Evolutionary conservation across 1,140 invertebrate species (phyloP).

Genomic region (Streblospio benedicti): DNA sequence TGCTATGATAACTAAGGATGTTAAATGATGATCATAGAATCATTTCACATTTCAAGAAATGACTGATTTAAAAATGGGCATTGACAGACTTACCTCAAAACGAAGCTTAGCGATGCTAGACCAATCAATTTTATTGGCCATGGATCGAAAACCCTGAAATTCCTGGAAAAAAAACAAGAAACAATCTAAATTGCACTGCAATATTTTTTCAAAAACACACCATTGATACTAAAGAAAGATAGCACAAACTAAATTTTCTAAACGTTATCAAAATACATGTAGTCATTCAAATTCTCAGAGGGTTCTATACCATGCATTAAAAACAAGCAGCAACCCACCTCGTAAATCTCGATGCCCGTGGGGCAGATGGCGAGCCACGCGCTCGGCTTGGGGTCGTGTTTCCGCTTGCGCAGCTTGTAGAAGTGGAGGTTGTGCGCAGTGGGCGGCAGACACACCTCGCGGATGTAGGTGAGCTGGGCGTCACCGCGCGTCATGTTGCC

Average conservation of each 20-base stretch:
- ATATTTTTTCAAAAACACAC: too few species aligned
- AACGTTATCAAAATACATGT: too few species aligned
- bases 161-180: constrained; percentile 29
- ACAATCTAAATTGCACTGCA: too few species aligned
- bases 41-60: background rate
- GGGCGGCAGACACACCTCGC: constrained; percentile 70
- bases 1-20: too few species aligned
- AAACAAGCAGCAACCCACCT: constrained; percentile 33
- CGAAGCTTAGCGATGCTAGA: constrained; percentile 85
- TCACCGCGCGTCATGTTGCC: constrained; percentile 64
- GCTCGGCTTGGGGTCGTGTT: constrained; percentile 53
- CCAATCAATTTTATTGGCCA: constrained; percentile 69
- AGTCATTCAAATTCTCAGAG: too few species aligned
- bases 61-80: background rate
- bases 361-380: constrained; percentile 56
- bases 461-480: constrained; percentile 59
- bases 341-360: constrained; percentile 73
- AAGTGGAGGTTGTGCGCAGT: constrained; percentile 86
- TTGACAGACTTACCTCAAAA: constrained; percentile 64
- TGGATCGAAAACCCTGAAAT: constrained; percentile 35
- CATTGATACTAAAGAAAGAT: too few species aligned
- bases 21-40: background rate
- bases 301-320: too few species aligned
- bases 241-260: too few species aligned
- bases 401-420: constrained; percentile 69